Evolutionary conservation across 2,888 invertebrate species (phyloP).

Genomic region (Luperina nickerlii): DNA sequence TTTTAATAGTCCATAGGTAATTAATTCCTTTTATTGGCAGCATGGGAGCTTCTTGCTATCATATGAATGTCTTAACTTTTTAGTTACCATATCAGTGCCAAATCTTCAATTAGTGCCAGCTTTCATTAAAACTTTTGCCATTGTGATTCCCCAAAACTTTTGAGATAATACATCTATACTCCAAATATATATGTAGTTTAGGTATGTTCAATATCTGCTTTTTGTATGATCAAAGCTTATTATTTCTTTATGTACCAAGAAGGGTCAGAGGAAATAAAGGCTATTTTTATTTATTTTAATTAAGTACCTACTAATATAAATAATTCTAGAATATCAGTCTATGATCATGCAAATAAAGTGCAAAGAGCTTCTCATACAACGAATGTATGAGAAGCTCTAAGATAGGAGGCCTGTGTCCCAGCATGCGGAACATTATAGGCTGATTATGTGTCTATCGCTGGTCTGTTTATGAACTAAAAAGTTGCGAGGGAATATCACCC

Average conservation of each 20-base stretch:
- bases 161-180: background rate
- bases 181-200: background rate
- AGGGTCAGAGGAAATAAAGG: too few relatives aligned
- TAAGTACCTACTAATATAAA: too few relatives aligned
- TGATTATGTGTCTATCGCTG: background rate
- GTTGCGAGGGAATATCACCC: background rate
- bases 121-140: constrained; percentile 43
- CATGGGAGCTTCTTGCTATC: background rate
- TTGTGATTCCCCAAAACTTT: background rate
- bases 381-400: too few relatives aligned
- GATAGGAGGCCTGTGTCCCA: background rate
- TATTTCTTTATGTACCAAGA: background rate
- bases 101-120: constrained; percentile 28
- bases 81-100: constrained; percentile 36
- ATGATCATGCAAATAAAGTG: too few relatives aligned
- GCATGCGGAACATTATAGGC: background rate
- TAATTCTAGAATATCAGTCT: too few relatives aligned
- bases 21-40: background rate
- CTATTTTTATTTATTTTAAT: too few relatives aligned
- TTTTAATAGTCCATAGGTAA: background rate
- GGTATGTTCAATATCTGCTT: background rate
- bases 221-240: background rate
- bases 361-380: too few relatives aligned
- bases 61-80: constrained; percentile 24
- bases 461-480: background rate